Base-by-base conservation (phyloP, 2,113 vertebrate species). In the Pica pica region DNA sequence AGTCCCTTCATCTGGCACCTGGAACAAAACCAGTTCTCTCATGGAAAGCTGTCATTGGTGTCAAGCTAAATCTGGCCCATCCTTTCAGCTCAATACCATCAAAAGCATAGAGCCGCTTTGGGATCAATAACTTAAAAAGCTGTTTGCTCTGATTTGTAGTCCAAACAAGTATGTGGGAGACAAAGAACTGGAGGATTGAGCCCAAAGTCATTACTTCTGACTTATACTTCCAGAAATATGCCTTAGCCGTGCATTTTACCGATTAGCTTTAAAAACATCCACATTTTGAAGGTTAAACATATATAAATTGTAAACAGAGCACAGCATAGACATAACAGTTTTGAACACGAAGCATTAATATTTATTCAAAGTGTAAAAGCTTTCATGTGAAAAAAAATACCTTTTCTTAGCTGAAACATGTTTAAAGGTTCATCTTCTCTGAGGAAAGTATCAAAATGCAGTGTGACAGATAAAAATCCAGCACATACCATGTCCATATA, bases 91-190 rank as follows among this genome's bases (percentile, higher is more conserved):
- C 82, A 78, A 59, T 82, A 65, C 41, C 30, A 82, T 35, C 0
- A 0, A 93, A 68, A 91, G 57, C 81, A 68, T 6, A 68, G 27
- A 83, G 39, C 24, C 0, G 0, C 67, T 86, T 47, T 22, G 35
- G 56, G 75, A 91, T 94, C 88, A 77, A 77, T 94, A 93, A 80
- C 71, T 96, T 93, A 47, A 86, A 83, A 91, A 81, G 46, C 18
- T 18, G 4, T 75, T 93, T 3, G 2, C 71, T 94, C 83, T 64
- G 47, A 92, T 94, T 56, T 83, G 83, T 79, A 86, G 93, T 74
- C 79, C 75, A 75, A 93, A 93, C 37, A 80, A 88, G 47, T 52
- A 83, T 6, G 2, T 28, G 14, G n/a, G 47, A 93, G 56, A 88
- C 67, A 83, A 81, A 77, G 73, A 78, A 81, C 42, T 30, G 20